Conservation (phyloP, 2,888 invertebrate genomes). For the Acronicta psi region DNA sequence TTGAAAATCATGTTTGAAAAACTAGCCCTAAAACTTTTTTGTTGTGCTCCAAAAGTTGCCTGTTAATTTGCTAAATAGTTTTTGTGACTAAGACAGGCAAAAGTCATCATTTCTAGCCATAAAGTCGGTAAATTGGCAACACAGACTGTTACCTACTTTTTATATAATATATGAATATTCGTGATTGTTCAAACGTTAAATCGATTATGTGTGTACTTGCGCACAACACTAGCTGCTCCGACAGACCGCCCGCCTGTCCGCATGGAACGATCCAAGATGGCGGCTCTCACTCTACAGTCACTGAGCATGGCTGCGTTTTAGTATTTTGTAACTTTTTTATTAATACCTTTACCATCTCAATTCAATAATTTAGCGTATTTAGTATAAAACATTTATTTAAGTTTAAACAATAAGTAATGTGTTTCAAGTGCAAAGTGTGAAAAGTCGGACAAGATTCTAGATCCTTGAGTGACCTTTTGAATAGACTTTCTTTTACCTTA, state of each 20-base stretch:
- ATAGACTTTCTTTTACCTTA: constrained; percentile 86
- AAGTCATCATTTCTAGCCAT: too few species aligned
- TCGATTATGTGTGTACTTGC: constrained; percentile 80
- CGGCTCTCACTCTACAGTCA: constrained; percentile 84
- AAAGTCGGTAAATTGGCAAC: too few species aligned
- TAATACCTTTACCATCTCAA: constrained; percentile 68
- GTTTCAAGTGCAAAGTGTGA: constrained; percentile 78
- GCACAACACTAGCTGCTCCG: constrained; percentile 79
- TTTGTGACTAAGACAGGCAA: too few species aligned
- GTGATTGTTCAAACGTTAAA: constrained; percentile 25
- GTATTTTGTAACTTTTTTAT: constrained; percentile 72
- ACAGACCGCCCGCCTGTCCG: constrained; percentile 70
- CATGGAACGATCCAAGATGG: constrained; percentile 85
- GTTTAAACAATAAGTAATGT: constrained; percentile 75
- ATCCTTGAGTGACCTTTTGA: constrained; percentile 87
- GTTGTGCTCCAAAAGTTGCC: too few species aligned
- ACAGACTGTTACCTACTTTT: constrained; percentile 10
- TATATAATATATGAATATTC: constrained; percentile 5
- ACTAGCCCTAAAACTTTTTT: too few species aligned
- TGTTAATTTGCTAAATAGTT: too few species aligned
- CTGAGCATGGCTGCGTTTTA: constrained; percentile 79
- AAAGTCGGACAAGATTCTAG: constrained; percentile 77
- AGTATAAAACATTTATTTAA: constrained; percentile 73
- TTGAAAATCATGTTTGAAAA: too few species aligned
- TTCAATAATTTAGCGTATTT: constrained; percentile 71